Base-by-base conservation (phyloP, 1,140 invertebrate species). In the Metaphire vulgaris region DNA sequence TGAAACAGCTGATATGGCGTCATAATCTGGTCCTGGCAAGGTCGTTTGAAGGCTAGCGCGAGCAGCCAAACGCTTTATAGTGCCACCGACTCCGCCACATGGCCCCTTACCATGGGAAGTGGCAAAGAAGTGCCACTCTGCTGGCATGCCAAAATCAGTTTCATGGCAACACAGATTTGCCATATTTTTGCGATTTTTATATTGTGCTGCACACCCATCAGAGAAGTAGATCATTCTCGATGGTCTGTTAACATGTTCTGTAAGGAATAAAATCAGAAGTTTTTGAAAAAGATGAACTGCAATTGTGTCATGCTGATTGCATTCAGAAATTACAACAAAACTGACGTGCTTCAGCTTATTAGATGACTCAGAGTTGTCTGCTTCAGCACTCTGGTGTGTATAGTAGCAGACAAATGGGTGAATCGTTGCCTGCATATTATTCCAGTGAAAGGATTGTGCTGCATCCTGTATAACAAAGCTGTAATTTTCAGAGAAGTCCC, bases 1-100 rank as follows among this genome's bases (percentile, higher is more conserved):
- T n/a, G n/a, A n/a, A n/a, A n/a, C n/a, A n/a, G n/a, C n/a, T n/a
- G n/a, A n/a, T n/a, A n/a, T n/a, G n/a, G n/a, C n/a, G n/a, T n/a
- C n/a, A n/a, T n/a, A n/a, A n/a, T n/a, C n/a, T n/a, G n/a, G n/a
- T n/a, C n/a, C n/a, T n/a, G n/a, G n/a, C n/a, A n/a, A n/a, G n/a
- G n/a, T n/a, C 91, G 90, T 79, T 80, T n/a, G 26, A 71, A 77
- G 74, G 88, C 87, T 79, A 87, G 69, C 28, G 16, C 88, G 76
- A 82, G 86, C 79, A 89, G 88, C 74, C 87, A 89, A 79, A 90
- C 92, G 84, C 86, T 92, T 78, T 90, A 91, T 83, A 90, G 91
- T 92, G 32, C 64, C 70, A 1, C 14, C 34, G 16, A 72, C 30
- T 28, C 69, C 56, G 30, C 69, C 41, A 30, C 67, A 74, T 1